Base-by-base conservation (phyloP, 2,113 vertebrate species). In the Dermatemys mawii region DNA sequence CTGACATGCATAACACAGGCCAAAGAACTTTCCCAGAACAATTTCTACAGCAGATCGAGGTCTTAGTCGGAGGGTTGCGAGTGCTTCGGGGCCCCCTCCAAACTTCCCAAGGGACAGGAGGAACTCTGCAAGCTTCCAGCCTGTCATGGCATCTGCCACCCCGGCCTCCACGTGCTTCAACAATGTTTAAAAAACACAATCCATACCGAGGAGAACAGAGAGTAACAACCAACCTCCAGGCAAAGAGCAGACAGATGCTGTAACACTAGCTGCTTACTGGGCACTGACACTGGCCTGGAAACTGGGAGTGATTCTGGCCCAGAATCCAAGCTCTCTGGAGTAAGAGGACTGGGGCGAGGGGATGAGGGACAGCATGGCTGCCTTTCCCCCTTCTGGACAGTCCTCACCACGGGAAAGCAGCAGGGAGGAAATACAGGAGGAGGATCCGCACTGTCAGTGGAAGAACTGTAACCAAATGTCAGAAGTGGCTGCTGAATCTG, bases 391-490 rank as follows among this genome's bases (percentile, higher is more conserved):
- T 83, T 50, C 1, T 48, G n/a, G 2, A 50, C 81, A 32, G 83
- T 73, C 8, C 53, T 86, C 2, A 0, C 75, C 78, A 70, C 86
- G 67, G 82, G 95, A 35, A 83, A 86, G 8, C 63, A 48, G 91
- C 86, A 89, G 90, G 81, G 75, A 0, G 0, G 81, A 55, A 86
- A 70, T 24, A 84, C 51, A 16, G 35, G n/a, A 38, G 49, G 17
- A 11, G 55, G 81, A 55, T 10, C 55, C 24, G 82, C 81, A 90
- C 38, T 1, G 85, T 86, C 21, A 41, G 54, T 88, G 91, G 90
- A 86, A 87, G 90, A 88, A 76, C 14, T 75, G 82, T 1, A 73
- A 90, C 55, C 78, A 90, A 86, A 86, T 80, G 81, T 88, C 86
- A 92, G 88, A 86, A 94, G 60, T 29, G 0, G 0, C 84, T 93